Conservation (phyloP, 1,140 invertebrate genomes). For the Megalopta genalis region DNA sequence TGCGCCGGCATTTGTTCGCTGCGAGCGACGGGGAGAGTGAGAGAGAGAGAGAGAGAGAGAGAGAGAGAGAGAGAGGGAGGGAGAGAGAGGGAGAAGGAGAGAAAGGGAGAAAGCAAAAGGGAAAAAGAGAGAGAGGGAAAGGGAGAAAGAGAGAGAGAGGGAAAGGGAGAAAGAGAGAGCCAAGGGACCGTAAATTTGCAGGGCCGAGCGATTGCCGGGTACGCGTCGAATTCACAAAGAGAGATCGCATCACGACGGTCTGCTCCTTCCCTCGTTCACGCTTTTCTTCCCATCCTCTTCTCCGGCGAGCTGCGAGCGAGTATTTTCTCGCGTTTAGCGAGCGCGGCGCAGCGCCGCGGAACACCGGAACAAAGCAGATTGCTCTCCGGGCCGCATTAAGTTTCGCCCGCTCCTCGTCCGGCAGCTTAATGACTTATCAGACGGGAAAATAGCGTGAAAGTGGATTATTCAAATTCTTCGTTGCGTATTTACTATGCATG, state of each 20-base stretch:
- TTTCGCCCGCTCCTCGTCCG: conserved; percentile 35
- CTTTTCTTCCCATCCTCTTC: not conserved
- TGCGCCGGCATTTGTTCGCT: conserved; percentile 23
- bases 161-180: not conserved
- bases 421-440: conserved; percentile 47
- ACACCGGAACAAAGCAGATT: conserved; percentile 32
- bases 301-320: not conserved
- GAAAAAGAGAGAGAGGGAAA: no score
- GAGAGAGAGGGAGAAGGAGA: not conserved
- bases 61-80: not conserved
- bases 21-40: no score
- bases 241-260: conserved; percentile 31
- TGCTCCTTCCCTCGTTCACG: not conserved
- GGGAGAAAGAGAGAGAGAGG: no score
- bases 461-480: conserved; percentile 51
- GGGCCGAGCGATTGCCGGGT: conserved; percentile 48
- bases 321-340: conserved; percentile 15
- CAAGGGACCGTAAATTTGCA: conserved; percentile 63
- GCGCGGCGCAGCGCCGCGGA: not conserved
- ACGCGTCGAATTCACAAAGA: conserved; percentile 60
- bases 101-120: not conserved
- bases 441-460: conserved; percentile 51
- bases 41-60: no score
- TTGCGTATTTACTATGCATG: conserved; percentile 47
- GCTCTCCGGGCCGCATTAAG: conserved; percentile 17